Evolutionary conservation across 2,113 vertebrate species (phyloP), one percentile per base, ranked within the genome.

Genomic region (Melanerpes aurifrons): DNA sequence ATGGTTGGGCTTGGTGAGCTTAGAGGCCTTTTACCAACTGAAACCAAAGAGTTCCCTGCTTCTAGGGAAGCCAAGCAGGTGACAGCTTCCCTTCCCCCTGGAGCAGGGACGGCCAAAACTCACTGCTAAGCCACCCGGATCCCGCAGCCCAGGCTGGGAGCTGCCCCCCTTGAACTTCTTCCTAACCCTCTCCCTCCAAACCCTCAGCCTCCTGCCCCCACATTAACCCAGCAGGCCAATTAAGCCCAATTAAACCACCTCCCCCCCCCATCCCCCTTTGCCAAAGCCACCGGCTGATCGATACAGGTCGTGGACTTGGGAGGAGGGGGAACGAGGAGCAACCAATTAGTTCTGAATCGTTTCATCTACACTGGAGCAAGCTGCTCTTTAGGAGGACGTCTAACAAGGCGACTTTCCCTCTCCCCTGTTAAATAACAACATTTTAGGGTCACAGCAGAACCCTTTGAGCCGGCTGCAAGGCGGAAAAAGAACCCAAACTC

Each of bases 61-160:
- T 22, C 48, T 11, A 10, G 8, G 11, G 43, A 45, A 43, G 22
- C 6, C 12, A 54, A 59, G 7, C 1, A 9, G 3, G 10, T 22
- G 8, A 32, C 25, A 5, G 16, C 8, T 72, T 21, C 72, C 28
- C 3, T 35, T 72, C 37, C 31, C 28, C 31, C 8, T 16, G 28
- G n/a, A 11, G 35, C 24, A 62, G 28, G 64, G 69, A 15, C 12
- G 3, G 9, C 13, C 12, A 22, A 66, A 84, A 24, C 13, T 32
- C 1, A 13, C 0, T 0, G 10, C 7, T 0, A 0, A 1, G 43
- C 3, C 9, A 3, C 31, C 11, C 31, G 5, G 2, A 6, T 1
- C 19, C 8, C 10, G 48, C 21, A 68, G 29, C 69, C 18, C 1
- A 6, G 64, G 48, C 7, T 13, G 3, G 1, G 5, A 54, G 54